phyloP scores from a whole-genome alignment of 2,113 vertebrate genomes.

The Atherinomorus stipes region DNA sequence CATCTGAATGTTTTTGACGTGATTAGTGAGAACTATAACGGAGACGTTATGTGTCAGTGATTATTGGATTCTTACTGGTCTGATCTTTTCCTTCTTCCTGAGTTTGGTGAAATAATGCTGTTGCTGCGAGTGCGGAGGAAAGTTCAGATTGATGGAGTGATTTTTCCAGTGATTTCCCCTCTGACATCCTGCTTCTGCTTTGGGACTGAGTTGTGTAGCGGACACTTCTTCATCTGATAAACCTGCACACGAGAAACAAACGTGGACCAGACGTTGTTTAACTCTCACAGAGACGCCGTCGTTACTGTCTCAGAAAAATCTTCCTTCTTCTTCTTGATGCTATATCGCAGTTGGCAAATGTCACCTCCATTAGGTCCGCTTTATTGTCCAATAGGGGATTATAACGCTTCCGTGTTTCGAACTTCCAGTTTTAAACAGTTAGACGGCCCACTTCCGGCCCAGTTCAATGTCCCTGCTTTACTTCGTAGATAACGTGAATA shows the following conservation, averaged over 20 bases:
- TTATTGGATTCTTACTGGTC: slow-evolving; percentile 38
- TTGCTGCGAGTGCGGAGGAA: background rate
- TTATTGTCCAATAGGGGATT: no score
- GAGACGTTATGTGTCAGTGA: slow-evolving; percentile 46
- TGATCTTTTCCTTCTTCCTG: background rate
- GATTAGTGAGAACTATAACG: slow-evolving; percentile 52
- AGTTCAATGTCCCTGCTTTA: no score
- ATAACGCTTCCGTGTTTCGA: no score
- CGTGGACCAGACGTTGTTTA: background rate
- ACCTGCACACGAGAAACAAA: background rate
- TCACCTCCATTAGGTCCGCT: no score
- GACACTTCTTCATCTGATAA: background rate
- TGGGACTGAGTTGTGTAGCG: background rate
- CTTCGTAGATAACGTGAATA: no score
- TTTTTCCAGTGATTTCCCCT: background rate
- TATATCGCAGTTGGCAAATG: no score
- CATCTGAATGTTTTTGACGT: slow-evolving; percentile 60
- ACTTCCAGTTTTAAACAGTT: no score
- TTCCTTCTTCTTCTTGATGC: no score
- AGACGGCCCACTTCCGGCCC: no score
- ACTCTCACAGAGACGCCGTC: no score
- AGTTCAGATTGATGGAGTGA: background rate
- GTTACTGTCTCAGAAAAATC: no score
- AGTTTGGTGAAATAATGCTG: background rate
- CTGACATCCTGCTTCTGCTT: background rate